These are phyloP conservation scores for Cardinalis cardinalis DNA, from an alignment of 2,113 vertebrate species.

Conservation along the genomic window DNA sequence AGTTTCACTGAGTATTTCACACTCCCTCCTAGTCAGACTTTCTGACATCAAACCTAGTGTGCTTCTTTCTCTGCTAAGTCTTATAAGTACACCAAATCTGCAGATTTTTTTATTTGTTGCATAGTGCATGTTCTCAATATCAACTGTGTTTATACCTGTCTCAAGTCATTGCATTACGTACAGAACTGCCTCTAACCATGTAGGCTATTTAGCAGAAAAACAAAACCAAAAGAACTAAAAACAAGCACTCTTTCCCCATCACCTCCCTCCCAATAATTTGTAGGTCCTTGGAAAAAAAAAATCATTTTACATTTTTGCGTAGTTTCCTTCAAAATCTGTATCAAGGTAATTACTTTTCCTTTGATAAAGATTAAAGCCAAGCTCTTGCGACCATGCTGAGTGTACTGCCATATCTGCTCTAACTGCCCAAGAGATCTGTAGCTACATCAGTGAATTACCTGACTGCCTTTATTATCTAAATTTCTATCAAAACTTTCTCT, in stretches of 20 bases:
- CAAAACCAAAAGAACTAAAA: neutral
- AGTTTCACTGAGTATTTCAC: neutral
- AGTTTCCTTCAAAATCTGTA: neutral
- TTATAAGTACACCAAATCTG: neutral
- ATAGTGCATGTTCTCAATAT: neutral
- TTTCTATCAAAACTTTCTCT: constrained; percentile 36
- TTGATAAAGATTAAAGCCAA: constrained; percentile 19
- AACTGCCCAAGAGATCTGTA: constrained; percentile 34
- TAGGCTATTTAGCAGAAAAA: neutral
- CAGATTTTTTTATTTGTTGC: neutral
- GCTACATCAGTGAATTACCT: constrained; percentile 36
- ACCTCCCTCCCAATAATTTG: neutral
- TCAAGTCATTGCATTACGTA: neutral
- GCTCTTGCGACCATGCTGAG: neutral
- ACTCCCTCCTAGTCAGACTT: neutral
- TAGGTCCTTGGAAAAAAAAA: neutral
- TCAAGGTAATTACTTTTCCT: constrained; percentile 11
- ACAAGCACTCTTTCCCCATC: neutral
- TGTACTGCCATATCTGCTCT: neutral
- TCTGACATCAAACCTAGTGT: neutral
- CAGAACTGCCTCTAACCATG: neutral
- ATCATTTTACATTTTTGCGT: neutral
- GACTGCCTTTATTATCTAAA: constrained; percentile 46
- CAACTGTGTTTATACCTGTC: neutral
- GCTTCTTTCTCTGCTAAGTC: neutral